Percentiles rank a stretch among this genome's conserved stretches.
Conservation (phyloP, 2,113 vertebrate species). For the Pelodiscus sinensis region DNA sequence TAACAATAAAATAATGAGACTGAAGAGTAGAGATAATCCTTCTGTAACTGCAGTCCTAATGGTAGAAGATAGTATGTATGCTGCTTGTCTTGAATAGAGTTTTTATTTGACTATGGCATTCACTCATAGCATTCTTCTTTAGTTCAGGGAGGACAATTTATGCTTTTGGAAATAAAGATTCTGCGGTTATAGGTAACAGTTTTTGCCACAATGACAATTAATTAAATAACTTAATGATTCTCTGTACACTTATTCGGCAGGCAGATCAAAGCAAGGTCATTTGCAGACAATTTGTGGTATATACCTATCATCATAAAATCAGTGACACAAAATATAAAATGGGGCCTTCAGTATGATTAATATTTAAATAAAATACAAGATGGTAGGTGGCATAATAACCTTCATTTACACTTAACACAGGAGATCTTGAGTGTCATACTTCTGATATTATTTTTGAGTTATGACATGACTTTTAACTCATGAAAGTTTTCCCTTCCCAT, state of each 20-base stretch:
- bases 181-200: no score
- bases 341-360: not conserved
- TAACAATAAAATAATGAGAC: no score
- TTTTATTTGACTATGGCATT: no score
- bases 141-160: no score
- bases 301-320: not conserved
- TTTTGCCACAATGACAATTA: no score
- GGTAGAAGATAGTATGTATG: no score
- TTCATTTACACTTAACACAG: not conserved
- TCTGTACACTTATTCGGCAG: not conserved
- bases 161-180: no score
- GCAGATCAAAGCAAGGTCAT: not conserved
- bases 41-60: no score
- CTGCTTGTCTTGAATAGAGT: no score
- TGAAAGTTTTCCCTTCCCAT: not conserved
- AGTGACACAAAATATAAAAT: not conserved
- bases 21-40: no score
- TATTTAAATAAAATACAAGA: not conserved
- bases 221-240: not conserved
- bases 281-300: not conserved
- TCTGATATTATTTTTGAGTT: not conserved
- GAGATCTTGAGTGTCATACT: not conserved
- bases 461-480: not conserved
- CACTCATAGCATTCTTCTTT: no score
- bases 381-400: not conserved